phyloP scores from a whole-genome alignment of 2,888 invertebrate species.

The Exocentrus adspersus region DNA sequence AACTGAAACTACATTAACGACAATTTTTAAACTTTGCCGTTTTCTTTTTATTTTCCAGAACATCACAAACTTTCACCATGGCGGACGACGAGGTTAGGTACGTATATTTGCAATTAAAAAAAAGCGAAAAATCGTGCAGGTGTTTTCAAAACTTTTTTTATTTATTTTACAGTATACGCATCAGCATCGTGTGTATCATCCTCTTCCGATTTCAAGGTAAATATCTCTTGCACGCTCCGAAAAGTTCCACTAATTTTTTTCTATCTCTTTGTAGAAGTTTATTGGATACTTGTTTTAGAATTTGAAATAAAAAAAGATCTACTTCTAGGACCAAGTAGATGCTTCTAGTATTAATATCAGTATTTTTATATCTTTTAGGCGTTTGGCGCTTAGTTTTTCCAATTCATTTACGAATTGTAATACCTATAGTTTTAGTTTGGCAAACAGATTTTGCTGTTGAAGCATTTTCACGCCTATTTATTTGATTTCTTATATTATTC shows the following conservation, averaged over 20 bases:
- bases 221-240: constrained; percentile 19
- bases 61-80: constrained; percentile 76
- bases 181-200: constrained; percentile 2
- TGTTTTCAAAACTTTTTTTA: no score
- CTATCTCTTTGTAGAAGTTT: constrained; percentile 16
- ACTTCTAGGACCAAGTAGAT: constrained; percentile 29
- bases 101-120: constrained; percentile 63
- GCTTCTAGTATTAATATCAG: constrained; percentile 7
- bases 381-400: constrained; percentile 17
- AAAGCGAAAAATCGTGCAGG: not conserved
- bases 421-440: constrained; percentile 10
- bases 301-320: no score
- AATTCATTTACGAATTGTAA: not conserved
- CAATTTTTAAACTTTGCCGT: no score
- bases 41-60: constrained; percentile 66
- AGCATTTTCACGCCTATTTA: not conserved
- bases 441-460: not conserved
- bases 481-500: constrained; percentile 3
- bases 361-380: no score
- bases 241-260: not conserved
- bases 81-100: constrained; percentile 96
- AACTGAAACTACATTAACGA: no score
- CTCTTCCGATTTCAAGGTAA: constrained; percentile 44
- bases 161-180: constrained; percentile 36
- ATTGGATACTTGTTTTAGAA: not conserved